These are phyloP conservation scores for Drosophila pruinosa DNA, from an alignment of 1,140 invertebrate genomes.

Conservation along the genomic window DNA sequence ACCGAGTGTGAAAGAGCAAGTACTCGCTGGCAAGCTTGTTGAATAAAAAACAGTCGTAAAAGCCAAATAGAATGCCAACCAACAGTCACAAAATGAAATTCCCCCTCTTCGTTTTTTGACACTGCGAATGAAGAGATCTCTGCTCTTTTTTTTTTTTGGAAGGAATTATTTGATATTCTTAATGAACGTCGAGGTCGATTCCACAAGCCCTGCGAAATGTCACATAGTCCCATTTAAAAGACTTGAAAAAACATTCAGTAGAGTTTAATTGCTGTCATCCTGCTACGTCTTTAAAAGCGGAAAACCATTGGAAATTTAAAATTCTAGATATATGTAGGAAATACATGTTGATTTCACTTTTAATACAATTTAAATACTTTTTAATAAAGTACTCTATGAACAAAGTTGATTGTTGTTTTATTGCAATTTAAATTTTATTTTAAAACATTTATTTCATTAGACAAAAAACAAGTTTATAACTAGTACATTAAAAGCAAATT, in stretches of 20 bases:
- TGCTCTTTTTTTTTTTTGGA: background rate
- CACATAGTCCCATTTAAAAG: background rate
- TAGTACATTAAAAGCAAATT: too few relatives aligned
- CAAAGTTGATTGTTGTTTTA: too few relatives aligned
- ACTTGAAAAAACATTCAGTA: background rate
- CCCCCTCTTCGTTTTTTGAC: conserved; percentile 29
- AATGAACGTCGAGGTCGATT: conserved; percentile 37
- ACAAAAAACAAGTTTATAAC: too few relatives aligned
- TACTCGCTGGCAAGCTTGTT: background rate
- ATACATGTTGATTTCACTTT: too few relatives aligned
- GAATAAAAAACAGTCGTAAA: conserved; percentile 43
- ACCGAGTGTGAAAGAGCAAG: background rate
- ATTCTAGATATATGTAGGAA: too few relatives aligned
- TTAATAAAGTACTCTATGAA: too few relatives aligned
- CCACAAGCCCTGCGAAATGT: conserved; percentile 2
- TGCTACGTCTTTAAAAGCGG: background rate
- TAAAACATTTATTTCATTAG: too few relatives aligned
- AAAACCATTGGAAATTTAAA: background rate
- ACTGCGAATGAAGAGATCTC: conserved; percentile 21
- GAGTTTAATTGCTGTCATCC: background rate
- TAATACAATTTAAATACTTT: too few relatives aligned
- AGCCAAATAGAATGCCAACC: conserved; percentile 23
- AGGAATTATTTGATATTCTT: conserved; percentile 48
- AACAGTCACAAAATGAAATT: conserved; percentile 36
- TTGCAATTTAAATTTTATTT: too few relatives aligned